Base-by-base conservation (phyloP, 2,888 invertebrate species). In the Brachypalpus laphriformis region DNA sequence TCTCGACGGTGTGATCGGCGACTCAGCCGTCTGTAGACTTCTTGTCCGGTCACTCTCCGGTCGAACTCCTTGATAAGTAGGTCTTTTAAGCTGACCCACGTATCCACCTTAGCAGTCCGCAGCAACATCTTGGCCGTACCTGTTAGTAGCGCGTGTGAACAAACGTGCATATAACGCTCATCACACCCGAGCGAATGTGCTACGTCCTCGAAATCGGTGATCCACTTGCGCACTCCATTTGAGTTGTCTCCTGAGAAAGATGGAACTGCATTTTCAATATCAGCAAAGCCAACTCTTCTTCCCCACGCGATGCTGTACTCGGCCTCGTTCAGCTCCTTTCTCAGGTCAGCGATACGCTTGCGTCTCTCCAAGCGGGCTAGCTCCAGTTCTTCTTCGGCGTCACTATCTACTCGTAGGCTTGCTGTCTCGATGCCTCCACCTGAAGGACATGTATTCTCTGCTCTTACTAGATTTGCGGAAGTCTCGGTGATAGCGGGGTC, bases 261-360 rank as follows among this genome's bases (percentile, higher is more conserved):
- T n/a, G n/a, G 28, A 8, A 51, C 51, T 1, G 28, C 51, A 14
- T 51, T 6, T 6, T 51, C 51, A 6, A 51, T 51, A 18, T 45
- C 45, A 2, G 45, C 7, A 18, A 45, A 45, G 18, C 7, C n/a
- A 2, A 9, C 6, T 6, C n/a, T 9, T 16, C 9, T 18, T 22
- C 5, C 2, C 20, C 20, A 11, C 4, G 9, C 37, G 31, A 8
- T 22, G 56, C 7, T 18, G 59, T 34, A 47, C 56, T 61, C 56
- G n/a, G 25, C 5, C 42, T 40, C 59, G 8, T 14, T 42, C 1
- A 61, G 59, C 25, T 61, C 59, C 28, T 22, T 25, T 4, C 14
- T 14, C 14, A 61, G 25, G n/a, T 61, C 40, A 11, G 59, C 59
- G 7, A 61, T 40, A 9, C 59, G 59, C 14, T 61, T 42, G 14